Evolutionary conservation across 2,797 vertebrate genomes (phyloP), one percentile per base, ranked within the genome.

Genomic region (Onychomys leucogaster): DNA sequence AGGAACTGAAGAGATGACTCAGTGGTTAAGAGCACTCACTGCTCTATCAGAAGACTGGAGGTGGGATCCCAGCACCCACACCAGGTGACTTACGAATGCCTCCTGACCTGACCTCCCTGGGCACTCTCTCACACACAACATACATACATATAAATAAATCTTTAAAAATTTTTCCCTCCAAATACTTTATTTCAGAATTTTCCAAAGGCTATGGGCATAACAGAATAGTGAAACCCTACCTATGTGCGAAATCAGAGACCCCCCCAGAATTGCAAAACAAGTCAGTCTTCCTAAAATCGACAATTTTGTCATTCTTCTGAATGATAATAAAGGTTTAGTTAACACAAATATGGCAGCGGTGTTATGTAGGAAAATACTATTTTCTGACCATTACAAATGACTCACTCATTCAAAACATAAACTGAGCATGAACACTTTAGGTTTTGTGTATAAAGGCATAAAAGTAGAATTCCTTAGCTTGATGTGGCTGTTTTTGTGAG

Each of bases 371-470:
- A 96, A 69, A 96, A 61, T 25, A 43, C n/a, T 57, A 75, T 55
- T 69, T 95, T 90, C 88, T 93, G 84, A 88, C n/a, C 32, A 87
- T 71, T 65, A 55, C n/a, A 71, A 87, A 57, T 87, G 67, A 67
- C 9, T 17, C 55, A 59, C 67, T 59, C 27, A 75, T 32, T 34
- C 37, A 59, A 59, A 87, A 88, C 21, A 55, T 75, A 71, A 57
- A 89, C 27, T 86, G 34, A 86, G 34, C 63, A 69, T 3, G 0
- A 73, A 59, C 41, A 59, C 52, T 59, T 59, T 23, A 76, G 69
- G 69, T 17, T 89, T 61, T 2, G 1, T 13, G 27, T 57, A 37
- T 61, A 71, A 61, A 61, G 19, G 12, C 82, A 65, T 34, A 67
- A 46, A 49, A 23, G 41, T 32, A 67, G 55, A 89, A 43, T 34